Percentiles rank a stretch among this genome's conserved stretches.
Evolutionary conservation across 2,888 invertebrate species (phyloP).

Genomic region (Cremastobaeus sp.): DNA sequence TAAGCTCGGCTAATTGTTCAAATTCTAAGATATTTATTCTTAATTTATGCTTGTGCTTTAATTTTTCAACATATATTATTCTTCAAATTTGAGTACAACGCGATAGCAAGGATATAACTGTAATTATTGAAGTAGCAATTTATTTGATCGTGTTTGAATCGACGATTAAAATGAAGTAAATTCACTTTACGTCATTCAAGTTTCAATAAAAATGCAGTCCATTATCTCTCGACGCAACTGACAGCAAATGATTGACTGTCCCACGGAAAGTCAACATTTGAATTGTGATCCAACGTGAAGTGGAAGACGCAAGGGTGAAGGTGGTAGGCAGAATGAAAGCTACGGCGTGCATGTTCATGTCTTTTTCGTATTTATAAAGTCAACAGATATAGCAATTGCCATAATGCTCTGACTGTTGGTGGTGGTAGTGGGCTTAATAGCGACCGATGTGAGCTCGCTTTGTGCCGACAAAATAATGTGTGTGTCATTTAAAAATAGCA

Average conservation of each 20-base stretch:
- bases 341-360: constrained; percentile 66
- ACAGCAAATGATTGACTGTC: not conserved
- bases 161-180: too few relatives aligned
- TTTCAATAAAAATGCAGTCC: not conserved
- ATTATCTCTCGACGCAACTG: not conserved
- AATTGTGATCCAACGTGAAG: not conserved
- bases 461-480: constrained; percentile 26
- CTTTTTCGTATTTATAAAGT: constrained; percentile 65
- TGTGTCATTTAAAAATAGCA: constrained; percentile 31
- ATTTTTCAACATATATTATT: too few relatives aligned
- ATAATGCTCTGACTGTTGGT: constrained; percentile 66
- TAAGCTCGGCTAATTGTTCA: constrained; percentile 17
- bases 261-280: not conserved
- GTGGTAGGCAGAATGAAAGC: constrained; percentile 55
- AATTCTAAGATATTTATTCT: too few relatives aligned
- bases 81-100: too few relatives aligned
- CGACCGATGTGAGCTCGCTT: constrained; percentile 60
- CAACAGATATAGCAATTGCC: constrained; percentile 61
- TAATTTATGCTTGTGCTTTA: too few relatives aligned
- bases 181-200: too few relatives aligned
- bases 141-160: too few relatives aligned
- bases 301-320: constrained; percentile 25
- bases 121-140: too few relatives aligned
- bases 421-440: constrained; percentile 66
- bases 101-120: too few relatives aligned